phyloP scores from a whole-genome alignment of 2,797 vertebrate species.

The Kryptopterus vitreolus region DNA sequence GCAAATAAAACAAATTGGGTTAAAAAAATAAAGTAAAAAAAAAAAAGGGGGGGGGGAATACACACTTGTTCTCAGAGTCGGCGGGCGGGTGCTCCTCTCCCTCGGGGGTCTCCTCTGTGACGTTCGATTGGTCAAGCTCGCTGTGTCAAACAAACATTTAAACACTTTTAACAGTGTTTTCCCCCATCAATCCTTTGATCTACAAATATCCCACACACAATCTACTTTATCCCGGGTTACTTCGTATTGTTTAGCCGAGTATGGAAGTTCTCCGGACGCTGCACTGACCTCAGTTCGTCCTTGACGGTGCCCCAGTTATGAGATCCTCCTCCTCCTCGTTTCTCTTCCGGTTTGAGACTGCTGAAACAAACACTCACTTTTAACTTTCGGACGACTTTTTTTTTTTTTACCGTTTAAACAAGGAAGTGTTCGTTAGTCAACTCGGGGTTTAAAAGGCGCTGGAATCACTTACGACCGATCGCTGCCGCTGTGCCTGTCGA shows the following conservation, averaged over 20 bases:
- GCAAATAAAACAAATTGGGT: too few relatives aligned
- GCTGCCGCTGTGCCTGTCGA: conserved; percentile 97
- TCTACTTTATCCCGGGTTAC: neutral
- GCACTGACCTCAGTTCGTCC: conserved; percentile 93
- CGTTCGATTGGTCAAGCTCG: conserved; percentile 93
- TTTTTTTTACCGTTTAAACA: too few relatives aligned
- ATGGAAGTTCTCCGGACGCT: neutral
- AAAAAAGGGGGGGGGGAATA: too few relatives aligned
- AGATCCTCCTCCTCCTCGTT: conserved; percentile 94
- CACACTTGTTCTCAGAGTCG: conserved; percentile 98
- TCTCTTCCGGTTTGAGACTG: conserved; percentile 95
- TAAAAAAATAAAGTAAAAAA: neutral
- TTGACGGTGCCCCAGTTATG: conserved; percentile 99
- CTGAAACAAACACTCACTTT: conserved; percentile 83
- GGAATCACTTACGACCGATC: conserved; percentile 91
- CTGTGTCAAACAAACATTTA: conserved; percentile 64
- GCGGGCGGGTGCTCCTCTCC: conserved; percentile 94
- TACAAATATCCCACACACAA: neutral
- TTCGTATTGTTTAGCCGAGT: neutral
- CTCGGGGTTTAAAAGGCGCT: neutral
- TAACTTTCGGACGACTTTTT: conserved; percentile 61
- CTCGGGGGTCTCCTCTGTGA: conserved; percentile 91
- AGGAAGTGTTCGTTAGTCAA: neutral
- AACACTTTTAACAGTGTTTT: too few relatives aligned
- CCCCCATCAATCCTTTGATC: too few relatives aligned